Conservation (phyloP, 2,113 vertebrate species). For the Steatornis caripensis region DNA sequence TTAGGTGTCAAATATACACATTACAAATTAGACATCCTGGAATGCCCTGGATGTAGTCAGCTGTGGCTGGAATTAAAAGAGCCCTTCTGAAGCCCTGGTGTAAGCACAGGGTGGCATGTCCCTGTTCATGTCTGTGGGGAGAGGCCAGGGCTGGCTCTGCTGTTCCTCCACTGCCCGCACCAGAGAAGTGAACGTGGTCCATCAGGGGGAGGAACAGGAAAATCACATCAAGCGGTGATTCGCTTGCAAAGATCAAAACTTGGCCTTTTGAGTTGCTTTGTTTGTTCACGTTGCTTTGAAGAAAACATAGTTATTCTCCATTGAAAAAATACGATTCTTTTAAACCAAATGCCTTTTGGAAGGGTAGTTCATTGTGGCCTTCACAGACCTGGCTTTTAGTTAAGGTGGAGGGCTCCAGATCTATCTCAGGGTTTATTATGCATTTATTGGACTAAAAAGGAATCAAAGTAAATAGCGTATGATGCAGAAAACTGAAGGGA, state of each 20-base stretch:
- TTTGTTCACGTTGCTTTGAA: not conserved
- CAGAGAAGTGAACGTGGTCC: not conserved
- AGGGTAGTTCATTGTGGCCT: not conserved
- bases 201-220: not conserved
- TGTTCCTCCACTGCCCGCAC: not conserved
- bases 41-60: not conserved
- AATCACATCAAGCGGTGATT: fast-evolving
- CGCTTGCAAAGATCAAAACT: not conserved
- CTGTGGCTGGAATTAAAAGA: not conserved
- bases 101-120: not conserved
- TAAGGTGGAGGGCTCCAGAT: not conserved
- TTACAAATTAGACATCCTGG: not conserved
- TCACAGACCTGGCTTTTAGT: not conserved
- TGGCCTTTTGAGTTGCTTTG: not conserved
- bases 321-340: not conserved
- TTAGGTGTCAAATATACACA: not conserved
- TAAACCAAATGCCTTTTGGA: not conserved
- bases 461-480: not conserved
- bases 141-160: not conserved
- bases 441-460: not conserved
- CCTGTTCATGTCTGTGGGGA: not conserved
- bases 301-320: not conserved
- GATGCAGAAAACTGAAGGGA: not conserved
- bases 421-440: not conserved
- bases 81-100: not conserved